Evolutionary conservation across 2,113 vertebrate genomes (phyloP).

Genomic region (Myiozetetes cayanensis): DNA sequence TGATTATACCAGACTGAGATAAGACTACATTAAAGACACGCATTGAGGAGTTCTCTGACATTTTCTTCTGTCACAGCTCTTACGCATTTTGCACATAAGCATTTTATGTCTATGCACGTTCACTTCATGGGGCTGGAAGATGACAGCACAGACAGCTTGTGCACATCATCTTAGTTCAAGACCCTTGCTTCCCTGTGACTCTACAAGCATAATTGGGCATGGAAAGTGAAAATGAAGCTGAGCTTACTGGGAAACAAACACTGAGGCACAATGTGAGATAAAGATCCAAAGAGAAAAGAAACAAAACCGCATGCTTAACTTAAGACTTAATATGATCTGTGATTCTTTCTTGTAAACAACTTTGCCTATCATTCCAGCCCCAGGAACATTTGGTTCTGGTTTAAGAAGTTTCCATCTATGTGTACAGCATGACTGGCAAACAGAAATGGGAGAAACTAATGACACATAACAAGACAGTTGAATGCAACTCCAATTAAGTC

Average conservation of each 20-base stretch:
- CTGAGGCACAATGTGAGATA: background rate
- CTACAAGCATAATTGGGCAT: background rate
- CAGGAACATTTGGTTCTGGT: slow-evolving; percentile 16
- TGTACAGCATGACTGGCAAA: background rate
- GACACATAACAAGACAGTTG: background rate
- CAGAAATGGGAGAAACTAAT: background rate
- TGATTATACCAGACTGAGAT: background rate
- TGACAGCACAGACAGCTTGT: slow-evolving; percentile 6
- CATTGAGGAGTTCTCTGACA: background rate
- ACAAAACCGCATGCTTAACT: slow-evolving; percentile 6
- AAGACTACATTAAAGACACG: background rate
- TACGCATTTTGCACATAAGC: background rate
- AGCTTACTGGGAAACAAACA: background rate
- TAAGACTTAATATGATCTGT: slow-evolving; percentile 7
- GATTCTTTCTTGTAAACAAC: slow-evolving; percentile 45
- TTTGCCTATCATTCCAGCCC: background rate
- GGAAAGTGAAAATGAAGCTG: background rate
- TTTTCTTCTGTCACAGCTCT: background rate
- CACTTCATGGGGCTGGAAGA: background rate
- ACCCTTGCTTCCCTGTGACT: background rate
- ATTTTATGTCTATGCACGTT: background rate
- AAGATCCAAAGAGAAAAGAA: slow-evolving; percentile 26
- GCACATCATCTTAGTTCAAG: background rate
- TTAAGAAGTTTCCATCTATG: background rate
- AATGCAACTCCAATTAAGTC: background rate